Percentiles rank a stretch among this genome's conserved stretches.
Conservation (phyloP, 2,113 vertebrate species). For the Miniopterus natalensis region DNA sequence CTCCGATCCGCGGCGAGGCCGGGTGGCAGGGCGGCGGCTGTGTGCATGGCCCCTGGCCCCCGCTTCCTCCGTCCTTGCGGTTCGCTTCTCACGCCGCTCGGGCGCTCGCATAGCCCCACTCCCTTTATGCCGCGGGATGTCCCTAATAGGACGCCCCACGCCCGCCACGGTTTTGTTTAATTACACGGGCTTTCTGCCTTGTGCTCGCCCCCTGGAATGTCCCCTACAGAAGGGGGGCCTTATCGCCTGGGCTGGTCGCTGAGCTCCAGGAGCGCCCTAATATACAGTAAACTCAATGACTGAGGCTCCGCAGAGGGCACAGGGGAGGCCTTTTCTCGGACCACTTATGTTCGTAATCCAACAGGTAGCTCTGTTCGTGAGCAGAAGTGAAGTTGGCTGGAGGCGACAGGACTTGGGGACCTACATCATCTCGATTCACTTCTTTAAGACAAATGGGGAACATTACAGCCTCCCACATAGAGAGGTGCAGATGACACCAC, state of each 20-base stretch:
- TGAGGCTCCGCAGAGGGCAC: not conserved
- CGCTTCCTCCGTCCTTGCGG: no score
- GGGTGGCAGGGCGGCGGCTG: no score
- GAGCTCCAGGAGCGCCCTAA: not conserved
- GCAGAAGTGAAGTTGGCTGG: not conserved
- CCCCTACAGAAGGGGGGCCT: no score
- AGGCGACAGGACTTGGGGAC: not conserved
- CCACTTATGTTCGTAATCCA: not conserved
- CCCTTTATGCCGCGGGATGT: not conserved
- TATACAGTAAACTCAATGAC: not conserved
- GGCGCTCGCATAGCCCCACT: not conserved
- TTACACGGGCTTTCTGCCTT: not conserved
- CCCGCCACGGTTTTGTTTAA: not conserved
- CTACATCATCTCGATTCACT: not conserved
- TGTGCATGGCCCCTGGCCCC: no score
- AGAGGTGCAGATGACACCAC: not conserved
- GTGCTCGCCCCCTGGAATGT: no score
- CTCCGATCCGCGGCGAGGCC: no score
- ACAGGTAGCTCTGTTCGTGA: not conserved
- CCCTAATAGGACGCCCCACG: not conserved
- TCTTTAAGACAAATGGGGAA: not conserved
- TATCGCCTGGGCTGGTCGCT: not conserved
- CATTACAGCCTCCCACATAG: rapidly evolving
- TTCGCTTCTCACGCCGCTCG: no score
- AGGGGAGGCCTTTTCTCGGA: not conserved